Conservation (phyloP, 2,888 invertebrate species). For the Cataglyphis cursor region DNA sequence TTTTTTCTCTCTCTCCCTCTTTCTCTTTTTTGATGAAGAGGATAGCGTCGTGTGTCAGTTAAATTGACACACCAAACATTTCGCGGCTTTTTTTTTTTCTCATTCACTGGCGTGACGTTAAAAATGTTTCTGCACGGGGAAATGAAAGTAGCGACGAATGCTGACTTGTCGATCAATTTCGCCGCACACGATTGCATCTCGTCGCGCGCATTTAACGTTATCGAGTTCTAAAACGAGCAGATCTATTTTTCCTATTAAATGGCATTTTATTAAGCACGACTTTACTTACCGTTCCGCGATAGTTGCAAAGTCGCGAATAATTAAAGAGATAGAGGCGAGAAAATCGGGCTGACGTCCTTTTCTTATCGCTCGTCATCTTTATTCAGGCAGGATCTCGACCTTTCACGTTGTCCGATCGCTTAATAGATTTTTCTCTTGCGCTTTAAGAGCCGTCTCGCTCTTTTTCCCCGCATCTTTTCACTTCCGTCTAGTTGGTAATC, state of each 20-base stretch:
- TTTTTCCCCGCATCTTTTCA: constrained; percentile 31
- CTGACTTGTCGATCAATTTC: constrained; percentile 44
- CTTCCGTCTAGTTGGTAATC: constrained; percentile 31
- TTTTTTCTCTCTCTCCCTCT: not conserved
- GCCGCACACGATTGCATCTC: constrained; percentile 40
- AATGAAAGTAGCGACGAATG: constrained; percentile 42
- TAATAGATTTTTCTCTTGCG: constrained; percentile 54
- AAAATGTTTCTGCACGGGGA: constrained; percentile 36
- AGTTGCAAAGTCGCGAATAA: constrained; percentile 27
- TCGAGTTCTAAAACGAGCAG: not conserved
- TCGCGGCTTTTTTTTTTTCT: constrained; percentile 18
- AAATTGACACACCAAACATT: constrained; percentile 45
- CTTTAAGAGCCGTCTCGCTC: constrained; percentile 37
- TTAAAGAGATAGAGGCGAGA: constrained; percentile 25
- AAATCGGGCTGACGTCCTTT: constrained; percentile 30
- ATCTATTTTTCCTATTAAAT: constrained; percentile 11
- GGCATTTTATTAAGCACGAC: constrained; percentile 7
- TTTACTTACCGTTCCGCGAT: constrained; percentile 2
- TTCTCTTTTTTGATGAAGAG: constrained; percentile 9
- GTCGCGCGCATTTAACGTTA: constrained; percentile 15
- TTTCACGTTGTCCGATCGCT: constrained; percentile 46
- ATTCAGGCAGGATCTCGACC: constrained; percentile 29
- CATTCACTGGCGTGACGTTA: constrained; percentile 30
- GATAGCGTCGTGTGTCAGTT: constrained; percentile 34
- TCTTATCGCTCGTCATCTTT: constrained; percentile 56